Evolutionary conservation across 2,888 invertebrate genomes (phyloP).

Genomic region (Zhuqinia jingwanae): DNA sequence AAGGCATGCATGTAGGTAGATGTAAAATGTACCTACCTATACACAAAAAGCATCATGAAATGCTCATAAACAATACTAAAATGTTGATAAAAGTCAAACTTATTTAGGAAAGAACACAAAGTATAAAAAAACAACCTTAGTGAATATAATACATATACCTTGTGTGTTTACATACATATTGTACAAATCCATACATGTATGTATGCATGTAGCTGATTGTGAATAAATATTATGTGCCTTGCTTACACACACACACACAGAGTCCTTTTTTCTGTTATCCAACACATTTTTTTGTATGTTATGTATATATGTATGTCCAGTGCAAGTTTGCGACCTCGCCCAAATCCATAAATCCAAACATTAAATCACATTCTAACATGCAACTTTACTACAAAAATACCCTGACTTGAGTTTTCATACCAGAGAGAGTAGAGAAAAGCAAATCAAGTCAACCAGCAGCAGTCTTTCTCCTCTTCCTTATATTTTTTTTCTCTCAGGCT

Average conservation of each 20-base stretch:
- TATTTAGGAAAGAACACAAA: slow-evolving; percentile 63
- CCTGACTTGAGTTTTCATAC: too few species aligned
- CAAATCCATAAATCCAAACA: slow-evolving; percentile 73
- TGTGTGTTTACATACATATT: too few species aligned
- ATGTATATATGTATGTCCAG: slow-evolving; percentile 34
- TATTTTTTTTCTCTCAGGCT: slow-evolving; percentile 22
- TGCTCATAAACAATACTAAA: slow-evolving; percentile 70
- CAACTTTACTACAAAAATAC: slow-evolving; percentile 62
- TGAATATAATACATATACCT: neutral
- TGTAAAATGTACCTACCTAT: neutral
- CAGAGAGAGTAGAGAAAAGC: too few species aligned
- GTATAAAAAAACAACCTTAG: neutral
- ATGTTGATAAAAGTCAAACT: slow-evolving; percentile 72
- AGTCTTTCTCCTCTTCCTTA: slow-evolving; percentile 26
- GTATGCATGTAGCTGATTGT: too few species aligned
- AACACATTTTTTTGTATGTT: slow-evolving; percentile 11
- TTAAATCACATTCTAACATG: slow-evolving; percentile 72
- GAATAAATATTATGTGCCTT: too few species aligned
- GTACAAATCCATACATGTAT: neutral
- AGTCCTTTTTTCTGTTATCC: neutral
- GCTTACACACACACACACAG: too few species aligned
- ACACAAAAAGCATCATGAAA: slow-evolving; percentile 58
- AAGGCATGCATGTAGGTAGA: too few species aligned
- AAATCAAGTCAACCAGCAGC: slow-evolving; percentile 36
- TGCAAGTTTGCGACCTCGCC: slow-evolving; percentile 73